Conservation (phyloP, 2,888 invertebrate genomes). For the Atrina japonica region DNA sequence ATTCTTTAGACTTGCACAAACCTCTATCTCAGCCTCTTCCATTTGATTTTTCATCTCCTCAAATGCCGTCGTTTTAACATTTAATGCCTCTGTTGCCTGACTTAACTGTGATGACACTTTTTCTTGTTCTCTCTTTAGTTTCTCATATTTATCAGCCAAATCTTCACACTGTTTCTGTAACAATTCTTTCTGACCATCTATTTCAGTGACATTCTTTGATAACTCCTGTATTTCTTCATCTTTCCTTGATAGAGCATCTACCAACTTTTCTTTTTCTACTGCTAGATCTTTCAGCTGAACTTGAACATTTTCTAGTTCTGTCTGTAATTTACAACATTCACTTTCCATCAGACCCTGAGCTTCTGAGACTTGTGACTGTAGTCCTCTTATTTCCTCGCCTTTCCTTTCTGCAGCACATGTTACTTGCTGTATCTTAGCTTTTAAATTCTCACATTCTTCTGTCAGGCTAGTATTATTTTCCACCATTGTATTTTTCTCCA, state of each 20-base stretch:
- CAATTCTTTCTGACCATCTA: slow-evolving; percentile 27
- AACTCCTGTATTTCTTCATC: slow-evolving; percentile 27
- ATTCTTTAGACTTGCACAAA: slow-evolving; percentile 13
- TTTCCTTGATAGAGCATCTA: slow-evolving; percentile 24
- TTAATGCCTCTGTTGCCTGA: slow-evolving; percentile 33
- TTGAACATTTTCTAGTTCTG: slow-evolving; percentile 48
- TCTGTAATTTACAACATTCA: slow-evolving; percentile 55
- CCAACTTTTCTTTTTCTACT: slow-evolving; percentile 31
- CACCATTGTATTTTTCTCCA: slow-evolving; percentile 11
- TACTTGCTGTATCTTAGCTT: slow-evolving; percentile 37
- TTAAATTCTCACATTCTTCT: slow-evolving; percentile 28
- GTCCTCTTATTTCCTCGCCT: slow-evolving; percentile 31
- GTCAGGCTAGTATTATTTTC: slow-evolving; percentile 21
- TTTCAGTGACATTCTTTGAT: slow-evolving; percentile 13
- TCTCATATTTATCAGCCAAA: slow-evolving; percentile 16
- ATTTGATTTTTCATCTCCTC: slow-evolving; percentile 26
- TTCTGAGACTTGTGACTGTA: slow-evolving; percentile 12
- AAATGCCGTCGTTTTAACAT: slow-evolving; percentile 10
- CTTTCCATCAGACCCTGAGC: slow-evolving; percentile 41
- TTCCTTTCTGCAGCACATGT: slow-evolving; percentile 39
- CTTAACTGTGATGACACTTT: slow-evolving; percentile 15
- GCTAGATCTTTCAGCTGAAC: slow-evolving; percentile 22
- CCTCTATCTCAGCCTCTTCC: slow-evolving; percentile 1
- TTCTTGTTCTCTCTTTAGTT: slow-evolving; percentile 9
- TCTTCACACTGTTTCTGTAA: slow-evolving; percentile 29